Evolutionary conservation across 2,797 vertebrate genomes (phyloP), one percentile per base, ranked within the genome.

Genomic region (Remorina albescens): DNA sequence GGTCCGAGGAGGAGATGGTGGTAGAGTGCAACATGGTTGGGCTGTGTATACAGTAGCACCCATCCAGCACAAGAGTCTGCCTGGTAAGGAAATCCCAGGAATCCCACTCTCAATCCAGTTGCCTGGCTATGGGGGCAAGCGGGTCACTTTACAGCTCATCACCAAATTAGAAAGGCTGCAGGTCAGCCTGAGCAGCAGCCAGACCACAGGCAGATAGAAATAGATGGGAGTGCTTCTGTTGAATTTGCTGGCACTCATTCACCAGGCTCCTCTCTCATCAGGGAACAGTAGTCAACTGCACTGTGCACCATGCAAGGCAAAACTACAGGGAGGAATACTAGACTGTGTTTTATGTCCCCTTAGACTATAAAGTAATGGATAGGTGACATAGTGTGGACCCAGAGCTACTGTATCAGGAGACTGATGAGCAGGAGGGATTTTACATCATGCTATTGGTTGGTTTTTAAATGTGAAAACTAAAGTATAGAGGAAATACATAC

Each of bases 71-170:
- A 74, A 69, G 77, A 77, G 80, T 60, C 56, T 25, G 71, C 37
- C 39, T 58, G 83, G 90, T 90, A 93, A 93, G 89, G 90, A 94
- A 92, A 94, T 89, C 92, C 91, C 86, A 86, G 86, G 88, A 92
- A 92, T 91, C 88, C 83, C 90, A 89, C 85, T 89, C 82, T 82
- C 42, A 63, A 78, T 88, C 71, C 72, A 70, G 83, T 67, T 67
- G 23, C 46, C 71, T 25, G 18, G 51, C 67, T 50, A 19, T 46
- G 57, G 76, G 92, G 89, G 77, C 87, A 80, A 73, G 68, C 82
- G 80, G 91, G 89, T 95, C 91, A 84, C 85, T 88, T 95, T 95
- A 94, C 93, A 92, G 92, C 89, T 92, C 92, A 93, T 95, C 89
- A 93, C 89, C 91, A 93, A 92, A 94, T 94, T 94, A 92, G 89